phyloP scores from a whole-genome alignment of 2,113 vertebrate genomes.

The Strigops habroptila region DNA sequence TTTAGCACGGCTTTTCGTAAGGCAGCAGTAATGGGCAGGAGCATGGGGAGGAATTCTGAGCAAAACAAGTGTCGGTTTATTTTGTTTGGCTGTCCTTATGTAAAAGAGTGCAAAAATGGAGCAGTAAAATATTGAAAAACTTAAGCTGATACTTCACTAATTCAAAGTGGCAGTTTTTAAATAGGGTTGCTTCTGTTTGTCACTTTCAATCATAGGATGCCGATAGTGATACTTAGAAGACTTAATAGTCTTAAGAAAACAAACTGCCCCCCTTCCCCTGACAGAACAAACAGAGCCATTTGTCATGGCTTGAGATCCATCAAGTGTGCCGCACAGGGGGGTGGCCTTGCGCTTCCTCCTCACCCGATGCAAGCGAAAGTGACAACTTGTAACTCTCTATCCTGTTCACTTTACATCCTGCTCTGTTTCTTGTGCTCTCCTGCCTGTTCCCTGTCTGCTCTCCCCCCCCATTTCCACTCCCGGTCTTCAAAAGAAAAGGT shows the following conservation, averaged over 20 bases:
- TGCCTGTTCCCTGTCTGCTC: conserved; percentile 44
- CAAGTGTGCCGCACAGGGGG: not conserved
- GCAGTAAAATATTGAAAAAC: conserved; percentile 64
- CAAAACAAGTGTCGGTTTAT: not conserved
- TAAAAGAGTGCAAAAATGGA: conserved; percentile 54
- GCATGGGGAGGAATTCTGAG: conserved; percentile 60
- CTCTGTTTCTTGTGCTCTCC: not conserved
- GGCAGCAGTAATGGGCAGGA: conserved; percentile 71
- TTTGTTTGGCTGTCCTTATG: conserved; percentile 36
- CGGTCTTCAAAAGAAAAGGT: conserved; percentile 35
- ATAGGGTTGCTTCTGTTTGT: conserved; percentile 72
- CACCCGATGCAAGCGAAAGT: conserved; percentile 14
- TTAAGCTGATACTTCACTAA: conserved; percentile 70
- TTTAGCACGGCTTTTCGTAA: conserved; percentile 52
- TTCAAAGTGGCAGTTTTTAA: conserved; percentile 76
- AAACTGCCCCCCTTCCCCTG: conserved; percentile 38
- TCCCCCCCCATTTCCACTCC: not conserved
- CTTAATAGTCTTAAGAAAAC: conserved; percentile 77
- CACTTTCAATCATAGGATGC: conserved; percentile 76
- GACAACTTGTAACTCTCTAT: conserved; percentile 66
- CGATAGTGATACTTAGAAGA: conserved; percentile 71
- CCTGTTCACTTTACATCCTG: conserved; percentile 62
- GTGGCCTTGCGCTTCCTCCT: not conserved
- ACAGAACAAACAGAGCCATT: conserved; percentile 56
- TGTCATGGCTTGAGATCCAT: conserved; percentile 65